Conservation (phyloP, 1,140 invertebrate species). For the Leptopilina boulardi region DNA sequence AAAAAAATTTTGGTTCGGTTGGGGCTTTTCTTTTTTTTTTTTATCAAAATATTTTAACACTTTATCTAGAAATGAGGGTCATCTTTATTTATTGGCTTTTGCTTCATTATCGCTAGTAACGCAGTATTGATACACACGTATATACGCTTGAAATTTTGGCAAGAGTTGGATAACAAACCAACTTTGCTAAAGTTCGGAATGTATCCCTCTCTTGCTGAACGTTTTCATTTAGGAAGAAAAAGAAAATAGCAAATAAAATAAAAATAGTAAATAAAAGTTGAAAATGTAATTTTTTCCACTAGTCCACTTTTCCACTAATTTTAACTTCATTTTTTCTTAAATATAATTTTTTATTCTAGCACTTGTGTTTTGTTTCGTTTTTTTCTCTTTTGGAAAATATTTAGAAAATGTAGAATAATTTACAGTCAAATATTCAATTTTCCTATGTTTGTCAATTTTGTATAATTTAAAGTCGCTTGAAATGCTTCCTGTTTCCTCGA, state of each 20-base stretch:
- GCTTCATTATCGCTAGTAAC: constrained; percentile 15
- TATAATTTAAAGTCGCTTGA: neutral
- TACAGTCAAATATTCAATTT: neutral
- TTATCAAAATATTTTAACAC: neutral
- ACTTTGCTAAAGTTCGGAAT: neutral
- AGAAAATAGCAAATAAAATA: neutral
- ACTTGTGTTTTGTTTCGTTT: no score
- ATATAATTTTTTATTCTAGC: neutral
- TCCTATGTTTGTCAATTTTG: neutral
- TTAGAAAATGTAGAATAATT: neutral
- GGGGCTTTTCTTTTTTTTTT: constrained; percentile 5
- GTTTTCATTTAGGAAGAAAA: neutral
- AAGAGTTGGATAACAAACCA: neutral
- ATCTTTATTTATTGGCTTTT: neutral
- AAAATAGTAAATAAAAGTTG: no score
- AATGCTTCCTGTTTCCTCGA: neutral
- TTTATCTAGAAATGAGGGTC: neutral
- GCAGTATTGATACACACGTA: neutral
- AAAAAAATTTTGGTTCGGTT: neutral
- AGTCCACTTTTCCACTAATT: neutral
- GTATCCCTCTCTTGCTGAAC: constrained; percentile 6
- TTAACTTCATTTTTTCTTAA: neutral
- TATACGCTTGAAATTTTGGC: constrained; percentile 5
- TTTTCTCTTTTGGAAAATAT: neutral
- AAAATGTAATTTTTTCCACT: neutral